Percentiles rank a stretch among this genome's conserved stretches.
These are phyloP conservation scores for Laodelphax striatellus DNA, from an alignment of 1,140 invertebrate genomes.

Conservation along the genomic window DNA sequence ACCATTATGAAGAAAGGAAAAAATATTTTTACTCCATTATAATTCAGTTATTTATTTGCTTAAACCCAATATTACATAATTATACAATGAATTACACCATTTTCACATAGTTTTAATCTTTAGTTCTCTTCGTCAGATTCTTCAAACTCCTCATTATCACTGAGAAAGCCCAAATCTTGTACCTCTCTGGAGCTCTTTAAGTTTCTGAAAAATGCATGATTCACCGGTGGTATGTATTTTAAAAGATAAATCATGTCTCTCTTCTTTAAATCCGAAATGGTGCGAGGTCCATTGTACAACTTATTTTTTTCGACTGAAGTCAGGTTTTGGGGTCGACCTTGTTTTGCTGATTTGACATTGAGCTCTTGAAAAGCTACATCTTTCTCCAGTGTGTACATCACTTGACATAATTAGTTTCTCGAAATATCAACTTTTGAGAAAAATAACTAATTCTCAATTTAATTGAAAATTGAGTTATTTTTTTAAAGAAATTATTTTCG, in stretches of 20 bases:
- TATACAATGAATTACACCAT: too few species aligned
- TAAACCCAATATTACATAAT: too few species aligned
- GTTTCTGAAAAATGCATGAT: conserved; percentile 9
- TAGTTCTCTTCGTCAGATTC: too few species aligned
- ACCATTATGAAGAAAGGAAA: too few species aligned
- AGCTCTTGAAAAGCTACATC: not conserved
- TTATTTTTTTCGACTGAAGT: not conserved
- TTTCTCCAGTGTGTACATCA: conserved; percentile 4
- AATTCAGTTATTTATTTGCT: too few species aligned
- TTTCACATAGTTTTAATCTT: too few species aligned
- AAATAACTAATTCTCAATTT: too few species aligned
- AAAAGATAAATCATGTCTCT: conserved; percentile 8
- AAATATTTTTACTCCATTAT: too few species aligned
- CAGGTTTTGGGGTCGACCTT: conserved; percentile 1
- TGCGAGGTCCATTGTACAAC: not conserved
- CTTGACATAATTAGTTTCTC: conserved; percentile 1
- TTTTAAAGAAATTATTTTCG: too few species aligned
- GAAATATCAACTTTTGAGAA: too few species aligned
- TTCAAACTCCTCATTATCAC: too few species aligned
- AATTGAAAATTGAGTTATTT: too few species aligned
- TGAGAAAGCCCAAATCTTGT: not conserved
- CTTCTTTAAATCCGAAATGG: conserved; percentile 3
- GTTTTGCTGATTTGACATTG: not conserved
- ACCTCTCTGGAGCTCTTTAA: not conserved
- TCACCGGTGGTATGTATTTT: conserved; percentile 6